These are phyloP conservation scores for Vulpes ferrilata DNA, from an alignment of 2,113 vertebrate species.

Conservation along the genomic window DNA sequence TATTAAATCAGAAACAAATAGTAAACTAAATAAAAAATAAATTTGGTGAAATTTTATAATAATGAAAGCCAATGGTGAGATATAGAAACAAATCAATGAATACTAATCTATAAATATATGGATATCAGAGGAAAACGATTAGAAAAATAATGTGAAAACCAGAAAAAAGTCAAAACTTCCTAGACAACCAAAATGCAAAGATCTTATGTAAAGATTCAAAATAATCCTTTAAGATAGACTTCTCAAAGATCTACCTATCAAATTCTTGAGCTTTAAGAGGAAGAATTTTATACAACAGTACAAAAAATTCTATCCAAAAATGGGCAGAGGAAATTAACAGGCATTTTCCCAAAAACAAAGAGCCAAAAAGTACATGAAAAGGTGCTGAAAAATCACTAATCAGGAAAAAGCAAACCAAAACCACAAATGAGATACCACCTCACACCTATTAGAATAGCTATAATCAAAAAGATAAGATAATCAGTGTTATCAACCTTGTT, in stretches of 20 bases:
- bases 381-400: not conserved
- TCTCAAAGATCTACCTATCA: not conserved
- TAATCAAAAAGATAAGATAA: not conserved
- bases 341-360: not conserved
- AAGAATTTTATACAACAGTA: conserved; percentile 35
- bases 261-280: not conserved
- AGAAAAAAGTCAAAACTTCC: not conserved
- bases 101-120: not conserved
- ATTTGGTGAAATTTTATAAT: not conserved
- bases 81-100: not conserved
- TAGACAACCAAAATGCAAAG: not conserved
- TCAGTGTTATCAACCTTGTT: not conserved
- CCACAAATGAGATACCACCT: not conserved
- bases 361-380: not conserved
- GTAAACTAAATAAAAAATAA: not conserved
- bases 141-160: not conserved
- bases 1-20: not conserved
- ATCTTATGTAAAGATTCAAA: not conserved
- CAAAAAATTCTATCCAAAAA: not conserved
- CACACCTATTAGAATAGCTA: not conserved
- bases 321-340: not conserved
- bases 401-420: not conserved
- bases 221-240: conserved; percentile 29
- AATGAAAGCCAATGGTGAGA: not conserved
- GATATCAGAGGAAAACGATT: not conserved